phyloP scores from a whole-genome alignment of 2,797 vertebrate species.

The Epinephelus coioides region DNA sequence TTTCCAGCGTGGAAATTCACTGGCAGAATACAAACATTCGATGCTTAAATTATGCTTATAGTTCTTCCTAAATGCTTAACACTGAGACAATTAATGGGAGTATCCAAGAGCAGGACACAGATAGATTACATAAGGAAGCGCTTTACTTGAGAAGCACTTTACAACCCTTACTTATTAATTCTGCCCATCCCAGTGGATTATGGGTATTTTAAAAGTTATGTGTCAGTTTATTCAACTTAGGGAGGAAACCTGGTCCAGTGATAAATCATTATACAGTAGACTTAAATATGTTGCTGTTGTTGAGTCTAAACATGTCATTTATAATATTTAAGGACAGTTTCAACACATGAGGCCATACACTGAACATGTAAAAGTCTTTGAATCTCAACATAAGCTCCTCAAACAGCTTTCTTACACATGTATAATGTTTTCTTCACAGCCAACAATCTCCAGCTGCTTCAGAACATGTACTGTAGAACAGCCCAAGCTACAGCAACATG shows the following conservation, averaged over 20 bases:
- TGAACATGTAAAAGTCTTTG: not conserved
- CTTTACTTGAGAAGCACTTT: not conserved
- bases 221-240: not conserved
- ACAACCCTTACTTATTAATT: not conserved
- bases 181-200: not conserved
- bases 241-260: not conserved
- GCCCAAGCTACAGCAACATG: no score
- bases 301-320: not conserved
- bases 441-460: no score
- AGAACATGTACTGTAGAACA: no score
- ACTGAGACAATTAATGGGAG: not conserved
- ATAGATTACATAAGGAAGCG: not conserved
- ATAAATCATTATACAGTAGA: not conserved
- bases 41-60: not conserved
- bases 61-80: not conserved
- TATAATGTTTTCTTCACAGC: no score
- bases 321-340: not conserved
- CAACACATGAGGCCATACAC: not conserved
- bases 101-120: not conserved
- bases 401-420: no score
- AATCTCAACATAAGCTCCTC: no score
- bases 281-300: not conserved
- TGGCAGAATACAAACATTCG: not conserved
- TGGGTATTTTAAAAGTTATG: not conserved
- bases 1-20: not conserved